Base-by-base conservation (phyloP, 2,888 invertebrate genomes). In the Phymatocera aterrima region DNA sequence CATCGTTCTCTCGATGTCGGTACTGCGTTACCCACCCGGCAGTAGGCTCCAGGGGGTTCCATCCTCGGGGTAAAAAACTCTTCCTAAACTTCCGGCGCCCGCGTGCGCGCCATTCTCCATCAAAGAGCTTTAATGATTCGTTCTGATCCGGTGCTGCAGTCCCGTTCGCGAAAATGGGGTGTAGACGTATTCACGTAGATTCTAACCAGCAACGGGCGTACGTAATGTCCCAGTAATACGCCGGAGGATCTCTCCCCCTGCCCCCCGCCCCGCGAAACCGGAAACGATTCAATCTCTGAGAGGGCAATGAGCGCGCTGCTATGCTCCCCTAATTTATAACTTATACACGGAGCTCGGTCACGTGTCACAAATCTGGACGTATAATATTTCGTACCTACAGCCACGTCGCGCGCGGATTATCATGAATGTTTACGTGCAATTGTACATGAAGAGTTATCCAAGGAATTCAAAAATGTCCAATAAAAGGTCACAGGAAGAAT, bases 171-270 rank as follows among this genome's bases (percentile, higher is more conserved):
- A 15, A 75, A 57, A 46, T 15, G 75, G 75, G 75, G 57, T 37
- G 57, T 57, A 21, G 21, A 12, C n/a, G 24, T 75, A 57, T 75
- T 43, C 75, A 37, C 40, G 54, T 75, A 21, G 75, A 75, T 75
- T 37, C 75, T 2, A 57, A 54, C 75, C 57, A 15, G 75, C 75
- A 57, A 75, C 75, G 75, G 75, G 75, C 75, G 75, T 75, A 75
- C 75, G 86, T 89, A 89, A 90, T 90, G 87, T 87, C 85, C 86
- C 84, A 86, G 87, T 89, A 89, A 89, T 89, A 87, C 79, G 85
- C 84, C 83, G 81, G 86, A 87, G 85, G 83, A 84, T 83, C 84
- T 88, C 87, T 88, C 87, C 85, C 88, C 82, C 87, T 43, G 80
- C 65, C 85, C 88, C 87, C 88, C 87, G 85, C 88, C 83, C 87